Evolutionary conservation across 2,888 invertebrate species (phyloP).

Genomic region (Drosophila kanekoi): DNA sequence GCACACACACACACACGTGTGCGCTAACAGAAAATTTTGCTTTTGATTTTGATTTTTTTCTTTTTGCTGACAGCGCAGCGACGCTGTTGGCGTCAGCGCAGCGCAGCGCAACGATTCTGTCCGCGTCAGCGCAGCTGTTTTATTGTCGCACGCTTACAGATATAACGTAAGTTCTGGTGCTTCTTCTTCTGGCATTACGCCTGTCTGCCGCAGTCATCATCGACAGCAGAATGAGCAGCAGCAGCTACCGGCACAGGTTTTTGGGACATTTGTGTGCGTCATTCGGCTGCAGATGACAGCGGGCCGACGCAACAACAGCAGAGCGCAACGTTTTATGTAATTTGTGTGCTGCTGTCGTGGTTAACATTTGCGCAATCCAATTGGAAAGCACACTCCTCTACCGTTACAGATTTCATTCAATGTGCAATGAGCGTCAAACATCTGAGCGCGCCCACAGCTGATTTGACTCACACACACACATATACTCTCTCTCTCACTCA

Average conservation of each 20-base stretch:
- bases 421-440: constrained; percentile 46
- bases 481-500: constrained; percentile 19
- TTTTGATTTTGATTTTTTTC: constrained; percentile 17
- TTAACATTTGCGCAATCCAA: constrained; percentile 72
- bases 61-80: constrained; percentile 33
- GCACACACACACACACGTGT: constrained; percentile 18
- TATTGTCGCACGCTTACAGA: constrained; percentile 57
- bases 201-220: constrained; percentile 59
- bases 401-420: constrained; percentile 75
- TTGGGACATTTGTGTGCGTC: constrained; percentile 71
- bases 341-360: constrained; percentile 51
- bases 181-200: constrained; percentile 21
- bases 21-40: constrained; percentile 13
- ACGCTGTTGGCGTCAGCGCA: not conserved
- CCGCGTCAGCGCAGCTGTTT: constrained; percentile 66
- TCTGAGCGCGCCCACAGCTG: constrained; percentile 57
- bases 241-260: constrained; percentile 33
- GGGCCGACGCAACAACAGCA: constrained; percentile 7
- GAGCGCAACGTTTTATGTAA: constrained; percentile 53
- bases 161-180: constrained; percentile 39
- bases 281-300: constrained; percentile 51
- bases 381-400: constrained; percentile 61
- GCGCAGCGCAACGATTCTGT: constrained; percentile 14
- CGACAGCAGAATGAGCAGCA: constrained; percentile 44
- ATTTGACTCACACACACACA: constrained; percentile 38